A percentile compares a stretch with the other conserved stretches of the same genome.
Evolutionary conservation across 2,888 invertebrate species (phyloP).

Genomic region (Sturmia bella): DNA sequence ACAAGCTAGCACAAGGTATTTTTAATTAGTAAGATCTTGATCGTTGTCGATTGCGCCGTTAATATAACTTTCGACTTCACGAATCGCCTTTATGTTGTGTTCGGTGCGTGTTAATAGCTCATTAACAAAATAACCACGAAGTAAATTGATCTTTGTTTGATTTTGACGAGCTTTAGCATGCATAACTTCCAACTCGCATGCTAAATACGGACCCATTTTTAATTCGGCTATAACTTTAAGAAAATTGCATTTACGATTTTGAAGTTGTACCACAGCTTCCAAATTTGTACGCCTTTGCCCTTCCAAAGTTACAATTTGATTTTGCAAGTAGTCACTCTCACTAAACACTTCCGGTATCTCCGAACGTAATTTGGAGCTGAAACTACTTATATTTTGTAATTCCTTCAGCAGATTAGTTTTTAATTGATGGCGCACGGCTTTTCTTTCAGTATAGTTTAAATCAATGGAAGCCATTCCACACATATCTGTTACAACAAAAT

Average conservation of each 20-base stretch:
- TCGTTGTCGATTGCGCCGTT: constrained; percentile 74
- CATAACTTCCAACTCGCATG: constrained; percentile 75
- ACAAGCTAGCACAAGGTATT: not conserved
- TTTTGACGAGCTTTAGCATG: constrained; percentile 75
- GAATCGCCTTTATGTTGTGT: constrained; percentile 77
- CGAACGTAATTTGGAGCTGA: constrained; percentile 73
- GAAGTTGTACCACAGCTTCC: constrained; percentile 72
- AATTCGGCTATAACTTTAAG: constrained; percentile 77
- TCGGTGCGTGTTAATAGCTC: constrained; percentile 76
- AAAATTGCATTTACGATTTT: constrained; percentile 75
- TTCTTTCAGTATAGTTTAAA: constrained; percentile 77
- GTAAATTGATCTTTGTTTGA: constrained; percentile 76
- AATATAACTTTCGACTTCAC: constrained; percentile 76
- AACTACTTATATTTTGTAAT: constrained; percentile 74
- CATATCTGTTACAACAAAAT: constrained; percentile 47
- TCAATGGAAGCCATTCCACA: constrained; percentile 30
- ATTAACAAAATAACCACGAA: constrained; percentile 75
- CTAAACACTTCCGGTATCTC: constrained; percentile 75
- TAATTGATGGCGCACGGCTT: constrained; percentile 75
- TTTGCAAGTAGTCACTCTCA: not conserved
- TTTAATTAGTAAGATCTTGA: constrained; percentile 42
- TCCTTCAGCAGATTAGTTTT: constrained; percentile 61
- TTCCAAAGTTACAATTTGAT: constrained; percentile 72
- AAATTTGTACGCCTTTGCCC: constrained; percentile 74
- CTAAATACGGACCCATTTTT: constrained; percentile 77